Evolutionary conservation across 2,113 vertebrate genomes (phyloP).

Genomic region (Anarrhichthys ocellatus): DNA sequence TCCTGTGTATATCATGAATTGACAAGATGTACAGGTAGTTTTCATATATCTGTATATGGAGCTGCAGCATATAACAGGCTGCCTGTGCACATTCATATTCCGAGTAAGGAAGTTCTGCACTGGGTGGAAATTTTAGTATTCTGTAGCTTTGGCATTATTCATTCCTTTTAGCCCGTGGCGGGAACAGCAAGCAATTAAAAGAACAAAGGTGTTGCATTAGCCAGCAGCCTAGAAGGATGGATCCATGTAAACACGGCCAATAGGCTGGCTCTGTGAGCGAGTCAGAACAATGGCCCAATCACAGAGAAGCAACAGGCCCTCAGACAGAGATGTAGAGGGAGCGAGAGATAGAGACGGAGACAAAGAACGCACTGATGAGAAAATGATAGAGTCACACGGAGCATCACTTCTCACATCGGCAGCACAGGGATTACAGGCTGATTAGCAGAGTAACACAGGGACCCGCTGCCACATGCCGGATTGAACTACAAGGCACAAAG

Average conservation of each 20-base stretch:
- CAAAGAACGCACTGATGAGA: slow-evolving; percentile 72
- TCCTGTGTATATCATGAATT: neutral
- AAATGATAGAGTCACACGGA: slow-evolving; percentile 69
- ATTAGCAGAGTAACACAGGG: slow-evolving; percentile 60
- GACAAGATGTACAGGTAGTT: neutral
- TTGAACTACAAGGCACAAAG: slow-evolving; percentile 44
- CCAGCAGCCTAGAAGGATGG: slow-evolving; percentile 63
- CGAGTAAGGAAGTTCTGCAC: slow-evolving; percentile 27
- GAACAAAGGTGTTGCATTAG: slow-evolving; percentile 75
- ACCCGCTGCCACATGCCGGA: slow-evolving; percentile 21
- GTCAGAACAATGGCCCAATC: slow-evolving; percentile 75
- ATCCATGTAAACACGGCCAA: slow-evolving; percentile 73
- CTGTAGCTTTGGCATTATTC: slow-evolving; percentile 40
- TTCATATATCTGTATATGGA: neutral
- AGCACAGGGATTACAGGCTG: slow-evolving; percentile 69
- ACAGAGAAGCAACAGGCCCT: slow-evolving; percentile 60
- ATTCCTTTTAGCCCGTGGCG: slow-evolving; percentile 58
- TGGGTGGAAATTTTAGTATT: slow-evolving; percentile 26
- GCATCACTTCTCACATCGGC: slow-evolving; percentile 64
- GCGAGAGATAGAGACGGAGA: slow-evolving; percentile 44
- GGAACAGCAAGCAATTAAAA: slow-evolving; percentile 74
- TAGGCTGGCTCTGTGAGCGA: slow-evolving; percentile 46
- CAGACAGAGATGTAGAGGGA: slow-evolving; percentile 33
- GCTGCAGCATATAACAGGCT: neutral
- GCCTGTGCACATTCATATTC: slow-evolving; percentile 22